Percentiles rank a stretch among this genome's conserved stretches.
These are phyloP conservation scores for Brachionus asplanchnoidis DNA, from an alignment of 1,140 invertebrate genomes.

Conservation along the genomic window DNA sequence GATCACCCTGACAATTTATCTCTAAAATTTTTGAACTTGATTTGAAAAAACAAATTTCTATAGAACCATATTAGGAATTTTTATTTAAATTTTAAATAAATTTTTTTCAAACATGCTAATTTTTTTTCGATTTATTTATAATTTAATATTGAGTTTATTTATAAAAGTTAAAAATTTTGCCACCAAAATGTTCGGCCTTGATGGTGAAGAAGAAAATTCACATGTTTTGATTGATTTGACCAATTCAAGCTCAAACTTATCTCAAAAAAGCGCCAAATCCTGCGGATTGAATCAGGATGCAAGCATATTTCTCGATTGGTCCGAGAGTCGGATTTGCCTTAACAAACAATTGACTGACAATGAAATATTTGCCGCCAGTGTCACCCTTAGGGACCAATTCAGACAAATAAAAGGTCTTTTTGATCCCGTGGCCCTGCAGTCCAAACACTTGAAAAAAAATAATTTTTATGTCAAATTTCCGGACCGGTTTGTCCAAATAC, in stretches of 20 bases:
- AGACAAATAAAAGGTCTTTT: neutral
- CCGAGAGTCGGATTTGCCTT: neutral
- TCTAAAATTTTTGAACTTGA: neutral
- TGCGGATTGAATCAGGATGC: neutral
- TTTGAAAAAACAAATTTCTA: neutral
- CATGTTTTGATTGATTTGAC: neutral
- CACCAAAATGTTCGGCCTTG: neutral
- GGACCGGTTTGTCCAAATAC: neutral
- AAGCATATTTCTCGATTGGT: neutral
- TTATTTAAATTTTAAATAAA: neutral
- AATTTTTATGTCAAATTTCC: neutral
- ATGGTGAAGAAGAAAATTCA: neutral
- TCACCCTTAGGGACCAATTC: neutral
- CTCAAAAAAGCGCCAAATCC: neutral
- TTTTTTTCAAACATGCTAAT: neutral
- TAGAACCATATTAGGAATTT: neutral
- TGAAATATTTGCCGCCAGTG: neutral
- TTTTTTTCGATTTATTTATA: neutral
- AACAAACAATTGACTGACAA: neutral
- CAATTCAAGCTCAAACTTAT: neutral
- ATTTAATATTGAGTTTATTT: neutral
- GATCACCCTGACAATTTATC: neutral
- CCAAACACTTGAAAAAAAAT: neutral
- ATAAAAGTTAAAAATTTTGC: neutral
- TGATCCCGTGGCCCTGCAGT: neutral